These are phyloP conservation scores for Channa maculata DNA, from an alignment of 2,113 vertebrate species.

Conservation along the genomic window DNA sequence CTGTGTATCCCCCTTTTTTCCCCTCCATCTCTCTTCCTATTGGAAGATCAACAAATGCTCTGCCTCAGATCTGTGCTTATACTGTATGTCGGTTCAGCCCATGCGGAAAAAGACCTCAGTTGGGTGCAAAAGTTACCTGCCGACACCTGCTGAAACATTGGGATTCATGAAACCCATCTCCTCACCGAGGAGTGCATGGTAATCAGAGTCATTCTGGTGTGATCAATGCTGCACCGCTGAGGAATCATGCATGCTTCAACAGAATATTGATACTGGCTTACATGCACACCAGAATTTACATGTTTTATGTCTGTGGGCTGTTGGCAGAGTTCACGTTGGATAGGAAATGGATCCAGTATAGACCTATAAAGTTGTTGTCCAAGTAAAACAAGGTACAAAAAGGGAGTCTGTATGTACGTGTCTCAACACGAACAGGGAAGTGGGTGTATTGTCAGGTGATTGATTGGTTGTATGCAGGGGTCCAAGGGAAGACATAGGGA, in stretches of 20 bases:
- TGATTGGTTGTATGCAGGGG: constrained; percentile 72
- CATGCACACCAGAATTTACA: constrained; percentile 29
- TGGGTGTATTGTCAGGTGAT: constrained; percentile 80
- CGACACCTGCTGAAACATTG: constrained; percentile 70
- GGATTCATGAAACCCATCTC: constrained; percentile 72
- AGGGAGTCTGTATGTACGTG: constrained; percentile 18
- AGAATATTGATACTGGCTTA: constrained; percentile 51
- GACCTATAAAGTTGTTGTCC: constrained; percentile 14
- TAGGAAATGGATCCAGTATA: constrained; percentile 26
- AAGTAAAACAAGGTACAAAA: background rate
- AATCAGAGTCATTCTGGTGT: constrained; percentile 69
- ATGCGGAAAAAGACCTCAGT: constrained; percentile 68
- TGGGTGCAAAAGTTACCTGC: constrained; percentile 64
- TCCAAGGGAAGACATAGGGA: constrained; percentile 77
- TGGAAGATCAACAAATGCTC: constrained; percentile 57
- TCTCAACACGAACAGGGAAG: constrained; percentile 49
- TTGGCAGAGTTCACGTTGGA: constrained; percentile 22
- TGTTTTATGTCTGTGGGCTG: constrained; percentile 27
- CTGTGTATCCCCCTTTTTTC: constrained; percentile 39
- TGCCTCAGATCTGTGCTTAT: constrained; percentile 51
- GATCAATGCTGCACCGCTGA: constrained; percentile 55
- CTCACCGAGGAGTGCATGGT: constrained; percentile 40
- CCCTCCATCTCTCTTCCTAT: constrained; percentile 40
- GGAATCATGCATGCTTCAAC: constrained; percentile 45
- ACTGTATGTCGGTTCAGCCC: constrained; percentile 47